phyloP scores from a whole-genome alignment of 1,140 invertebrate species.

The Cheumatopsyche charites region DNA sequence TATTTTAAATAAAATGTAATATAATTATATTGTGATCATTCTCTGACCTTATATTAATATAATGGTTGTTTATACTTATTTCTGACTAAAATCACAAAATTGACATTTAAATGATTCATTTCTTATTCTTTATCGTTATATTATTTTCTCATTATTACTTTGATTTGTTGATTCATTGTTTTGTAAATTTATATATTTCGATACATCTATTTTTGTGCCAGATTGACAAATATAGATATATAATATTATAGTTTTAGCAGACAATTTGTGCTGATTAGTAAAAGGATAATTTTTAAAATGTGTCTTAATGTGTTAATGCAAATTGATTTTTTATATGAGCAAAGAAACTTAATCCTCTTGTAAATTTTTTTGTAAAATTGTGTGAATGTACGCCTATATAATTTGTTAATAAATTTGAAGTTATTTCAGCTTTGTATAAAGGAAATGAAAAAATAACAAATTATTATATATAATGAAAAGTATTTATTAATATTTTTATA shows the following conservation, averaged over 20 bases:
- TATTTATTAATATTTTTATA: not conserved
- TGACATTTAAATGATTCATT: too few species aligned
- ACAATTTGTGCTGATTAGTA: too few species aligned
- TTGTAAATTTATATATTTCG: not conserved
- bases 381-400: conserved; percentile 4
- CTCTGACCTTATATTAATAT: conserved; percentile 19
- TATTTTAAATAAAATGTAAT: conserved; percentile 9
- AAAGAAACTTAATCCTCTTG: not conserved
- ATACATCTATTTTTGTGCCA: not conserved
- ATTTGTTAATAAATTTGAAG: conserved; percentile 12
- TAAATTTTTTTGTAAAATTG: conserved; percentile 4
- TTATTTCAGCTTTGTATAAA: conserved; percentile 22
- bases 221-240: conserved; percentile 1
- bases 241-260: not conserved
- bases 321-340: conserved; percentile 7
- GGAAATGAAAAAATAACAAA: conserved; percentile 1
- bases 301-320: conserved; percentile 15
- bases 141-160: too few species aligned
- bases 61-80: not conserved
- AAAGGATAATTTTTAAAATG: not conserved
- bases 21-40: conserved; percentile 26
- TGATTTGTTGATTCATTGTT: not conserved
- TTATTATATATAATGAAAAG: not conserved
- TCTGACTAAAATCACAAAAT: conserved; percentile 2
- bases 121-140: too few species aligned